Evolutionary conservation across 2,797 vertebrate species (phyloP), one percentile per base, ranked within the genome.

Genomic region (Hypotaenidia philippensis): DNA sequence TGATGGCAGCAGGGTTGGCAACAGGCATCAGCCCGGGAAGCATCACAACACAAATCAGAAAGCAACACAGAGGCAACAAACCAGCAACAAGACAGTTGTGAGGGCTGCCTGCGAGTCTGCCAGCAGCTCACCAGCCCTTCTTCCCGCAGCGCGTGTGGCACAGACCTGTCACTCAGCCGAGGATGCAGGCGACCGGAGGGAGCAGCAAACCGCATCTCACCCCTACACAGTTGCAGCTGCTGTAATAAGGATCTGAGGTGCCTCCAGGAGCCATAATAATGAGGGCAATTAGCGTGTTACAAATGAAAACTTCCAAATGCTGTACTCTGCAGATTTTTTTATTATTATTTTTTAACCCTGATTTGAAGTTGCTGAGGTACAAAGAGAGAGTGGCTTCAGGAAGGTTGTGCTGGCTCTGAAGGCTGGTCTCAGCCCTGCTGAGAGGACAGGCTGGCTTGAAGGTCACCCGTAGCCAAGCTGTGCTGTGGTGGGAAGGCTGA

Each of bases 191-290:
- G 17, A 80, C 84, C 14, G 3, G 53, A 66, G 89, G 91, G 84
- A 92, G 79, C 77, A 89, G 69, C 76, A 83, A 86, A 69, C 53
- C 27, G 1, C 69, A 47, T 66, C 93, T 86, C 85, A 27, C 53
- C 79, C 69, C 63, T 66, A 23, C 57, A 29, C 0, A 0, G n/a
- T 3, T 53, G 69, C 87, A 75, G 79, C 85, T 90, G 65, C 90
- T 2, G 2, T 91, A 75, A 79, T 57, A 76, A 75, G 80, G 61
- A 93, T 52, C n/a, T 2, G 17, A 90, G 87, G 55, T 92, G 65
- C 90, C 95, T 85, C 76, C 87, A 97, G 94, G 93, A 94, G 16
- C 65, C 50, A 26, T 75, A 93, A 83, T 95, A 96, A 96, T 90
- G 85, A 95, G 85, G 69, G 47, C 69, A 94, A 91, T 97, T 94